Conservation (phyloP, 2,888 invertebrate genomes). For the Xestia sexstrigata region DNA sequence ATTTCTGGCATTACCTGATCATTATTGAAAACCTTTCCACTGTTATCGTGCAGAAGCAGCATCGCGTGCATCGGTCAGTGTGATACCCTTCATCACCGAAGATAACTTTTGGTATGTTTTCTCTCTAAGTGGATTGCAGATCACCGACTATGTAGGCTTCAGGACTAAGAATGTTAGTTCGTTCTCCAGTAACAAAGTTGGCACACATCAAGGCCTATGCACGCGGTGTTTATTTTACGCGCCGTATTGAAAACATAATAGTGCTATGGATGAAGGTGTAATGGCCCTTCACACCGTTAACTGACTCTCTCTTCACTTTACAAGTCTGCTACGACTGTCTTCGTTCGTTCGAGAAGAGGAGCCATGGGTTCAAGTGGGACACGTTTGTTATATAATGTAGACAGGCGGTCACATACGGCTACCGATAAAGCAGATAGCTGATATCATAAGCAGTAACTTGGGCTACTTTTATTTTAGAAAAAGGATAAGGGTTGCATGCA, state of each 20-base stretch:
- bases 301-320: too few species aligned
- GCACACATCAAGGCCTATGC: not conserved
- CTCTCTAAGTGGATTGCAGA: too few species aligned
- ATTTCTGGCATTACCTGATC: not conserved
- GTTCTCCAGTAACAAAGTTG: not conserved
- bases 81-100: not conserved
- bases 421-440: too few species aligned
- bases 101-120: not conserved
- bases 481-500: too few species aligned
- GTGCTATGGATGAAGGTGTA: not conserved
- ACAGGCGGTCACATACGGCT: too few species aligned
- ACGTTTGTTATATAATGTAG: not conserved
- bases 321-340: not conserved
- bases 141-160: not conserved
- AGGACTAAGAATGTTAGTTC: not conserved
- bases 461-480: too few species aligned
- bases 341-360: not conserved
- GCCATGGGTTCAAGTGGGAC: not conserved
- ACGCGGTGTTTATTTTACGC: not conserved
- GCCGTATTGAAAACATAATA: not conserved
- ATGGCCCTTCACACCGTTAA: too few species aligned
- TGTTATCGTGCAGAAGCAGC: not conserved
- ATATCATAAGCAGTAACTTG: too few species aligned
- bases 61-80: not conserved
- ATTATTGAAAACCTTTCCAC: not conserved